Conservation (phyloP, 2,888 invertebrate genomes). For the Macrosiphum euphorbiae region DNA sequence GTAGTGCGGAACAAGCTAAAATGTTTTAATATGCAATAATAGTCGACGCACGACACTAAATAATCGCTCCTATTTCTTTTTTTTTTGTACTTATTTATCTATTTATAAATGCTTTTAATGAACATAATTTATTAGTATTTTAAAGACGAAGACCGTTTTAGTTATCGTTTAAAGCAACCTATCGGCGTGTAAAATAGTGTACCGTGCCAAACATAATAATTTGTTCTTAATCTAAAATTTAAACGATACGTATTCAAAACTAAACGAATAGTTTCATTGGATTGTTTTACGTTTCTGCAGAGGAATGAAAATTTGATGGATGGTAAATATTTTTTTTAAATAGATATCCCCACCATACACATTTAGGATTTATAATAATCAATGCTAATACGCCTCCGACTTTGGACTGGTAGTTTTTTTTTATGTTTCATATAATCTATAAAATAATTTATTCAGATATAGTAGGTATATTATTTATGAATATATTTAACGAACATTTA, state of each 20-base stretch:
- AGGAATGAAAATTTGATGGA: not conserved
- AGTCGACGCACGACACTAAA: not conserved
- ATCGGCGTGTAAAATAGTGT: not conserved
- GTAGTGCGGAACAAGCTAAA: not conserved
- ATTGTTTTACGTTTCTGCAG: not conserved
- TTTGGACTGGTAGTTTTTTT: not conserved
- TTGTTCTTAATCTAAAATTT: too few relatives aligned
- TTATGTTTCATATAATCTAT: not conserved
- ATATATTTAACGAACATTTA: not conserved
- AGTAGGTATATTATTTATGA: not conserved
- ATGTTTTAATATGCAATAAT: not conserved
- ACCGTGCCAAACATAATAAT: not conserved
- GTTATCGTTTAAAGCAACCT: not conserved
- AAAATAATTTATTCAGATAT: not conserved
- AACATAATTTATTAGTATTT: not conserved
- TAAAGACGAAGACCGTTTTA: not conserved
- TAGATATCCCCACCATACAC: not conserved
- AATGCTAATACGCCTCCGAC: too few relatives aligned
- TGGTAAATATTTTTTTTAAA: not conserved
- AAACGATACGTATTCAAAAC: not conserved
- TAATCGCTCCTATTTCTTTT: not conserved
- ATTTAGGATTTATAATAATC: not conserved
- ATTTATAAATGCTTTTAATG: not conserved
- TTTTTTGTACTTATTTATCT: not conserved
- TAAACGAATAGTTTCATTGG: too few relatives aligned